Evolutionary conservation across 2,797 vertebrate genomes (phyloP).

Genomic region (Smutsia temminckii): DNA sequence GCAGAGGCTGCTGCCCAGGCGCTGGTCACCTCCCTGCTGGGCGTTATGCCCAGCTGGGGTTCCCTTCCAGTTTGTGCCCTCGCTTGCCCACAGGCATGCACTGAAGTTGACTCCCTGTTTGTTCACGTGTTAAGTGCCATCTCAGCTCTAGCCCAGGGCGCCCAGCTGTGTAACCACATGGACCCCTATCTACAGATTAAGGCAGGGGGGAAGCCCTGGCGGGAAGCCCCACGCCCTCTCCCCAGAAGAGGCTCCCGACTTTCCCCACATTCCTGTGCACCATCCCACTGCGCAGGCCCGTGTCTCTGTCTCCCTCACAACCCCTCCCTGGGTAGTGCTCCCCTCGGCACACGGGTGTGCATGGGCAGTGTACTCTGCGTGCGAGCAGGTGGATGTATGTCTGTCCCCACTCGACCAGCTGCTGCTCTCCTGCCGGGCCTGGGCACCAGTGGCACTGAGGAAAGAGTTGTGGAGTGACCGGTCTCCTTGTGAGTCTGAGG

Average conservation of each 20-base stretch:
- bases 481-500: not conserved
- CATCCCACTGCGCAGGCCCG: not conserved
- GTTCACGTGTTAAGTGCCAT: fast-evolving
- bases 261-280: not conserved
- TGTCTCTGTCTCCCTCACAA: too few species aligned
- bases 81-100: too few species aligned
- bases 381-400: too few species aligned
- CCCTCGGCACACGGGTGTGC: not conserved
- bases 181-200: fast-evolving
- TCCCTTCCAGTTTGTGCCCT: fast-evolving
- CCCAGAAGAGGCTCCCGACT: fast-evolving
- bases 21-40: too few species aligned
- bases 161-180: not conserved
- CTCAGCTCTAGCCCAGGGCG: fast-evolving
- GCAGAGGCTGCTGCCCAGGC: not conserved
- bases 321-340: not conserved
- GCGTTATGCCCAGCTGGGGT: fast-evolving
- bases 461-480: fast-evolving
- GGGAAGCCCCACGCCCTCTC: not conserved
- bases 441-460: not conserved
- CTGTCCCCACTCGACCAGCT: too few species aligned
- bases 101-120: not conserved
- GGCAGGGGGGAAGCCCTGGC: fast-evolving
- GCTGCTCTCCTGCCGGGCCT: too few species aligned
- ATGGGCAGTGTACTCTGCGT: fast-evolving